Evolutionary conservation across 2,888 invertebrate species (phyloP).

Genomic region (Smittia aterrima): DNA sequence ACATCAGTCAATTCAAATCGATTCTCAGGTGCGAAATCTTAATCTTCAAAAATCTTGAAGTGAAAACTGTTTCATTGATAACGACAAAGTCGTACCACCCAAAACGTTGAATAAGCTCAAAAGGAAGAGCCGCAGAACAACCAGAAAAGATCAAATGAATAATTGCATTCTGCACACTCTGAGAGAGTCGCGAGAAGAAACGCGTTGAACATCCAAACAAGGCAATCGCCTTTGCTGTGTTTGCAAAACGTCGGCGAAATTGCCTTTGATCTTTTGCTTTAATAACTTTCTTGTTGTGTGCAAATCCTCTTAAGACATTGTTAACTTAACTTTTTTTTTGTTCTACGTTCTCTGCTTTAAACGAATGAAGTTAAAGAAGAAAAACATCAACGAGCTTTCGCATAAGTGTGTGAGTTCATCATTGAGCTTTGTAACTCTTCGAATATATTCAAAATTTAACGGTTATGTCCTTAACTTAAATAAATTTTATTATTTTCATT

Average conservation of each 20-base stretch:
- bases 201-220: not conserved
- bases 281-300: conserved; percentile 39
- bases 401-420: not conserved
- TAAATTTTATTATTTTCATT: too few species aligned
- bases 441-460: too few species aligned
- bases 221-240: not conserved
- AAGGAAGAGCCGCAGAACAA: not conserved
- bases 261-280: conserved; percentile 37
- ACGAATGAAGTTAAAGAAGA: not conserved
- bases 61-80: too few species aligned
- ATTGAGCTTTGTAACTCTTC: not conserved
- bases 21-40: not conserved
- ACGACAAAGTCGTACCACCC: not conserved
- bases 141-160: conserved; percentile 27
- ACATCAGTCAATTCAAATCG: too few species aligned
- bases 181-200: not conserved
- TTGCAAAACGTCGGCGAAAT: conserved; percentile 27
- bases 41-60: not conserved
- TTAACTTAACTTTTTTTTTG: not conserved
- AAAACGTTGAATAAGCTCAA: not conserved
- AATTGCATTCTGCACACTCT: conserved; percentile 22
- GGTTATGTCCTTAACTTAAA: too few species aligned
- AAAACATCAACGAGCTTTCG: not conserved
- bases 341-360: not conserved
- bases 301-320: conserved; percentile 12